Evolutionary conservation across 2,113 vertebrate genomes (phyloP).

Genomic region (Sigmodon hispidus): DNA sequence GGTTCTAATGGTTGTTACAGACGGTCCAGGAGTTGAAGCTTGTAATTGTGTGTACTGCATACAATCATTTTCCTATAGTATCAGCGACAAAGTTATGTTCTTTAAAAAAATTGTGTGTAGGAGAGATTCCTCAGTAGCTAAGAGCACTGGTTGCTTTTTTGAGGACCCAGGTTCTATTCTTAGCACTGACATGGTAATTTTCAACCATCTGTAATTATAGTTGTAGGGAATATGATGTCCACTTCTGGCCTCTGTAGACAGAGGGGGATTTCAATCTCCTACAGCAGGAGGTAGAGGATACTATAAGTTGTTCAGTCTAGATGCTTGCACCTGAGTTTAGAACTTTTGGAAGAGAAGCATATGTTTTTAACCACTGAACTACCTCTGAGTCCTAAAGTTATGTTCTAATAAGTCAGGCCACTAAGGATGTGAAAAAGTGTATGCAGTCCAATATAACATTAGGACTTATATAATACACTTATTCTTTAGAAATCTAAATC

Average conservation of each 20-base stretch:
- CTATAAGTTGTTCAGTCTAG: not conserved
- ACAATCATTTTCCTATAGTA: not conserved
- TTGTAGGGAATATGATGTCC: not conserved
- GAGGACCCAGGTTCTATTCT: not conserved
- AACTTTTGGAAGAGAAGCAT: not conserved
- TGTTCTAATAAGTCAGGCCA: not conserved
- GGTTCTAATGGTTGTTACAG: conserved; percentile 29
- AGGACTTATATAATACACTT: conserved; percentile 3
- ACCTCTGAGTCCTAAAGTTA: not conserved
- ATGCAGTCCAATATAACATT: not conserved
- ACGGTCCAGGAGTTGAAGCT: not conserved
- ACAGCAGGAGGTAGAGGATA: not conserved
- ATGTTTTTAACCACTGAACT: not conserved
- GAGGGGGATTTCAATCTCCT: not conserved
- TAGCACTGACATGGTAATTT: not conserved
- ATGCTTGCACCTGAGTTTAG: too few species aligned
- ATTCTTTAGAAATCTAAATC: conserved; percentile 24
- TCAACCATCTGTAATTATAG: not conserved
- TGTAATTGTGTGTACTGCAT: not conserved
- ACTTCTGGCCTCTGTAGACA: too few species aligned
- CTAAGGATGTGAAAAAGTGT: conserved; percentile 14
- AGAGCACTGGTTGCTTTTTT: not conserved
- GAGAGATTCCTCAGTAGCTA: not conserved
- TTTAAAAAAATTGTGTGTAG: not conserved
- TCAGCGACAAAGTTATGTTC: not conserved